phyloP scores from a whole-genome alignment of 2,888 invertebrate species.

The Nephrotoma appendiculata region DNA sequence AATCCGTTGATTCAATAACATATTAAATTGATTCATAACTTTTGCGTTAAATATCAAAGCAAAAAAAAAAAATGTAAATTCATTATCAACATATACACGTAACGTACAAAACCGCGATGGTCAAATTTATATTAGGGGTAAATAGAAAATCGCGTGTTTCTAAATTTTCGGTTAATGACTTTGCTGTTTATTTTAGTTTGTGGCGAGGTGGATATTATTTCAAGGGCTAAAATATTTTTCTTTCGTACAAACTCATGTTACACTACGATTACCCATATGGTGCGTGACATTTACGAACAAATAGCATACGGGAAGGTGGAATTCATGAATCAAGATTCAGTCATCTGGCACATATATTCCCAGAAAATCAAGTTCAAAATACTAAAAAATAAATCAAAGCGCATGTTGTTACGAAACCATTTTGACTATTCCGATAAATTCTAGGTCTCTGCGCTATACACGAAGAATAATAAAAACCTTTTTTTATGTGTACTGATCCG shows the following conservation, averaged over 20 bases:
- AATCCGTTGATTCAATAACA: not conserved
- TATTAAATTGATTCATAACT: not conserved
- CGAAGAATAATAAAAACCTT: not conserved
- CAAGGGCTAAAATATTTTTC: not conserved
- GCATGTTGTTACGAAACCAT: not conserved
- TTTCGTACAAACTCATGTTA: not conserved
- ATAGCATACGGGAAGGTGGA: not conserved
- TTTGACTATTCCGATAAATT: not conserved
- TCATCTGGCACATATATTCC: not conserved
- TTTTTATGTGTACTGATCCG: not conserved
- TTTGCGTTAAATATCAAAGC: not conserved
- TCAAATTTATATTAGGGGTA: not conserved
- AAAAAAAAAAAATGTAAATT: not conserved
- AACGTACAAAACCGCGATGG: not conserved
- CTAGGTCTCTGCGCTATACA: not conserved
- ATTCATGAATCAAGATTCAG: not conserved
- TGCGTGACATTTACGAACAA: not conserved
- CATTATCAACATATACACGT: not conserved
- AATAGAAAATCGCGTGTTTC: not conserved
- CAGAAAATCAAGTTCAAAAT: not conserved
- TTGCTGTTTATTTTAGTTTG: not conserved
- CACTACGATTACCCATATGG: not conserved
- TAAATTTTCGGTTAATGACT: not conserved
- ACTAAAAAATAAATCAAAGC: not conserved
- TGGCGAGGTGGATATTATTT: not conserved